Evolutionary conservation across 2,113 vertebrate species (phyloP), one percentile per base, ranked within the genome.

Genomic region (Megatriorchis doriae): DNA sequence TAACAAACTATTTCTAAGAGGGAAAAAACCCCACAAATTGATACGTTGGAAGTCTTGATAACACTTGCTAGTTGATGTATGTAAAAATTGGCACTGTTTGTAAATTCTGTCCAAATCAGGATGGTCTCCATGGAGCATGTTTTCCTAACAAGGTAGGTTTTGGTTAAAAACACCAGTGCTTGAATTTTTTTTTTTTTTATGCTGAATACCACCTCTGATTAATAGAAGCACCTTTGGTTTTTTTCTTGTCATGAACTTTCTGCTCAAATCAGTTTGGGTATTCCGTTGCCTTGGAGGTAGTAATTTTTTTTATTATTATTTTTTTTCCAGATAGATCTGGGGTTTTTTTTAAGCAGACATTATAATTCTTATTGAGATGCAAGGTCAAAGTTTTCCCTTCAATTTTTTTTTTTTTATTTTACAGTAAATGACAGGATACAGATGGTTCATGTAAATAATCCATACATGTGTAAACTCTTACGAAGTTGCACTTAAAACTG

Each of bases 71-170:
- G 52, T 58, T 90, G 20, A 58, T 52, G 10, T 50, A 27, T 84
- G 31, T 74, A 84, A 73, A 56, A 94, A 85, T 45, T 83, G 31
- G 48, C 81, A 82, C 42, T 90, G 61, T 88, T 65, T 8, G 10
- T 86, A 90, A 91, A 80, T 80, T 92, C 50, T 97, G 31, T 88
- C 47, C 83, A 83, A 94, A 92, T 94, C 67, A 81, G 68, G 89
- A 42, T 88, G 45, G 17, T 96, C 66, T 77, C 61, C 26, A 43
- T 32, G 74, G 75, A 52, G 9, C 86, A 97, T 38, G 42, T 86
- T 82, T 92, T 92, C 59, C 70, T 73, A 66, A 81, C n/a, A 95
- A 97, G 95, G 88, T 97, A 96, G 94, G 93, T 97, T 96, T 96
- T 72, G 43, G 21, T 88, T 94, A 78, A 84, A 65, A 90, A 12